Evolutionary conservation across 2,888 invertebrate genomes (phyloP), one percentile per base, ranked within the genome.

Genomic region (Biston stratarius): DNA sequence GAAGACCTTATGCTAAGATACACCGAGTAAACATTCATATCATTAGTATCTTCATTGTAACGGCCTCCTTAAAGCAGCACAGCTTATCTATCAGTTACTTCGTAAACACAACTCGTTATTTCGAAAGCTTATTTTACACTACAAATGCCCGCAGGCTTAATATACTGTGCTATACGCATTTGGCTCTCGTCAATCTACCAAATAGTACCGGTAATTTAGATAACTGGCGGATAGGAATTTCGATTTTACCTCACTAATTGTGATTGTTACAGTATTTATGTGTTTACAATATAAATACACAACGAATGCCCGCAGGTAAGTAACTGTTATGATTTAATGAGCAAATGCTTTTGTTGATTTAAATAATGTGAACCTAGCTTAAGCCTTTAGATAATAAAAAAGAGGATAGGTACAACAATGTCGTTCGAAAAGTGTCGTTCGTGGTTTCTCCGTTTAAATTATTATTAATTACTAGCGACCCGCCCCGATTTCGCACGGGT

Each of bases 101-200:
- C 73, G 75, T 80, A 79, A 85, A 84, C 83, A 82, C 82, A 80
- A 83, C 85, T 87, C 85, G 86, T 85, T 87, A 86, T 86, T 86
- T 85, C 86, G 87, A 87, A 88, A 87, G 84, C 83, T 83, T 81
- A 84, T 83, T 86, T 85, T 84, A 83, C 83, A 83, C 83, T 76
- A 75, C 77, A 79, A 71, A 76, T 74, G 79, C 82, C 85, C 74
- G 66, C 71, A 74, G 83, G 86, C 83, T 72, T 74, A 5, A 42
- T 36, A 73, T 59, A 65, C 57, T 74, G 76, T 77, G 72, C 52
- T 79, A 70, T 76, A 75, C 69, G 61, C 70, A 70, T 82, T 79
- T 81, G 58, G 52, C 48, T 67, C 62, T 67, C 67, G 67, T 58
- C 58, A 67, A 53, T 53, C 58, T 58, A 67, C 48, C 61, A 58